phyloP scores from a whole-genome alignment of 2,797 vertebrate species.

The Sebastes oblongus region DNA sequence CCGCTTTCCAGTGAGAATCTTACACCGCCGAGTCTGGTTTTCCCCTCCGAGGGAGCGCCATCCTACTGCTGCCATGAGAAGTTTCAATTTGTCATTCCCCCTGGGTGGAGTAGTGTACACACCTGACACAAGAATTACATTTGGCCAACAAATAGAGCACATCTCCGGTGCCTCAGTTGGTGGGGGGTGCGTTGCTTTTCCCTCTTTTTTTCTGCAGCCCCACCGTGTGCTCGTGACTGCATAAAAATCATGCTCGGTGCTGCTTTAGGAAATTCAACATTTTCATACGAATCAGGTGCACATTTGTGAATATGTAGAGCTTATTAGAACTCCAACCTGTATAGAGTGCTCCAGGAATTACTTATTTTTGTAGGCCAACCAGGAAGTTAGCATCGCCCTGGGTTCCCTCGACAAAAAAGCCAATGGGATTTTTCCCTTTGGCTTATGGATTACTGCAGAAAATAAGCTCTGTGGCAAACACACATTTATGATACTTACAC shows the following conservation, averaged over 20 bases:
- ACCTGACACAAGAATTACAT: slow-evolving; percentile 71
- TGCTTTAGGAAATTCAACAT: slow-evolving; percentile 22
- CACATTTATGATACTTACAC: too few species aligned
- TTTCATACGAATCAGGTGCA: neutral
- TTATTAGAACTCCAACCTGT: slow-evolving; percentile 21
- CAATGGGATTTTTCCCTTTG: too few species aligned
- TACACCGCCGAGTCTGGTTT: slow-evolving; percentile 29
- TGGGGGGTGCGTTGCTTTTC: neutral
- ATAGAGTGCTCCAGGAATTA: too few species aligned
- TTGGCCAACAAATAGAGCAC: slow-evolving; percentile 67
- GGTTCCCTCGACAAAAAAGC: too few species aligned
- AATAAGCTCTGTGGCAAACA: too few species aligned
- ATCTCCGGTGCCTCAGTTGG: slow-evolving; percentile 28
- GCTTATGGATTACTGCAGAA: too few species aligned
- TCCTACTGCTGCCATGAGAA: slow-evolving; percentile 41
- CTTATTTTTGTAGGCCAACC: too few species aligned
- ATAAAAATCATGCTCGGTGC: slow-evolving; percentile 12
- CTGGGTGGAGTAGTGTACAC: slow-evolving; percentile 55
- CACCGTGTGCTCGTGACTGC: slow-evolving; percentile 33
- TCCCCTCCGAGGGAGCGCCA: slow-evolving; percentile 38
- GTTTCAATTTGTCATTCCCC: slow-evolving; percentile 65
- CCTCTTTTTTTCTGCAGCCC: slow-evolving; percentile 10
- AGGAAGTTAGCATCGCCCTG: too few species aligned
- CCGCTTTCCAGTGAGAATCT: slow-evolving; percentile 44
- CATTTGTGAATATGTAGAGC: slow-evolving; percentile 8